phyloP scores from a whole-genome alignment of 64 coral and sea anemone genomes.

The Pocillopora verrucosa region DNA sequence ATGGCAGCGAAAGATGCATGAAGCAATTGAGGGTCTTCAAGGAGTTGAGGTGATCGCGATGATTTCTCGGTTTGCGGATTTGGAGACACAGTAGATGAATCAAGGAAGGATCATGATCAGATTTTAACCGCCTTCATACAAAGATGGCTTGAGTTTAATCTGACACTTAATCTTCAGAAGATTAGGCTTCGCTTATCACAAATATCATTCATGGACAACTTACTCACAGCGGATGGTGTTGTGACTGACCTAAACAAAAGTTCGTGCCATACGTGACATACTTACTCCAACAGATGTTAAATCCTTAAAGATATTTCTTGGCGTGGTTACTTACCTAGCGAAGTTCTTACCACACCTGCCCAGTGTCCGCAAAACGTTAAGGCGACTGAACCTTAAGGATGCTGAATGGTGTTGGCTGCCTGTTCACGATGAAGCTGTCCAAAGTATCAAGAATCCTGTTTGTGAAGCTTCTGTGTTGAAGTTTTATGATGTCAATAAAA shows the following conservation, averaged over 20 bases:
- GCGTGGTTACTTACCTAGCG: slow-evolving; percentile 18
- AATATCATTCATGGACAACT: slow-evolving; percentile 23
- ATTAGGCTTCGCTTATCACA: neutral
- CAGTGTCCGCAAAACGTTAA: neutral
- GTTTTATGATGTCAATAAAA: too few species aligned
- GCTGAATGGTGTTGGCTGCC: too few species aligned
- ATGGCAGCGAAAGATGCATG: slow-evolving; percentile 40
- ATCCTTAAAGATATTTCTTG: slow-evolving; percentile 16
- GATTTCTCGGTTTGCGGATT: slow-evolving; percentile 15
- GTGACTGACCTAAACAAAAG: too few species aligned
- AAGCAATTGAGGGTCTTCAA: slow-evolving; percentile 10
- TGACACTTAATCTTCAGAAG: slow-evolving; percentile 16
- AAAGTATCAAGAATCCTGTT: too few species aligned
- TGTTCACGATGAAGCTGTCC: too few species aligned
- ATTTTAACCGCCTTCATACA: slow-evolving; percentile 5
- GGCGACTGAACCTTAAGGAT: too few species aligned
- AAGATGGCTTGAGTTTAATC: neutral
- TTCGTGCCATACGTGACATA: slow-evolving; percentile 9
- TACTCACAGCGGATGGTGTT: neutral
- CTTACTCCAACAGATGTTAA: neutral
- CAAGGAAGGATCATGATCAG: slow-evolving; percentile 20
- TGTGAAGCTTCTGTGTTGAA: too few species aligned
- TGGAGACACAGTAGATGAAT: slow-evolving; percentile 11
- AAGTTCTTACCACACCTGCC: slow-evolving; percentile 38
- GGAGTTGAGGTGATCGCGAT: slow-evolving; percentile 33